phyloP scores from a whole-genome alignment of 1,140 invertebrate species.

The Drosophila parvula region DNA sequence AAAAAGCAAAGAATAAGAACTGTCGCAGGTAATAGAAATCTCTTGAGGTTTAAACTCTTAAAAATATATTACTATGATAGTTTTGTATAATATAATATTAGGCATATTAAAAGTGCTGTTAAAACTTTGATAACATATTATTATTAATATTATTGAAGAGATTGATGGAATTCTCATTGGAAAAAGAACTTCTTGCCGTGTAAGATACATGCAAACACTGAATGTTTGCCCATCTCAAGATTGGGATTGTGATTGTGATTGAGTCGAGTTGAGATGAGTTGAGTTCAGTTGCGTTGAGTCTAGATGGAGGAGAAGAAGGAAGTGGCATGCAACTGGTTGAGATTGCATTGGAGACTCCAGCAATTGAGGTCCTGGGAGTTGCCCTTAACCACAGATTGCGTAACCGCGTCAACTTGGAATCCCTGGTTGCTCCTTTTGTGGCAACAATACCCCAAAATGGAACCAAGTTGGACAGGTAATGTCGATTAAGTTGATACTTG shows the following conservation, averaged over 20 bases:
- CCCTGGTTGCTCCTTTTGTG: constrained; percentile 11
- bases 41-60: no score
- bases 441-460: not conserved
- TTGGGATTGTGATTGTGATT: constrained; percentile 52
- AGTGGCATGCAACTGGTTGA: constrained; percentile 49
- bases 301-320: not conserved
- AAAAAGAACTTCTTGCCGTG: not conserved
- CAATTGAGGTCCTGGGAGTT: constrained; percentile 6
- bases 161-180: no score
- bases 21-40: no score
- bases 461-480: constrained; percentile 5
- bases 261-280: constrained; percentile 26
- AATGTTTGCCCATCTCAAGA: constrained; percentile 56
- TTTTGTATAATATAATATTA: no score
- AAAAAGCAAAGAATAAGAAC: no score
- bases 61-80: no score
- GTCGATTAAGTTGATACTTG: constrained; percentile 2
- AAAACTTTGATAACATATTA: no score
- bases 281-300: constrained; percentile 7
- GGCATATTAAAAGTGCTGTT: no score
- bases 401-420: constrained; percentile 1
- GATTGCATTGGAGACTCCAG: constrained; percentile 22
- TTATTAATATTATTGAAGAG: no score
- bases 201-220: constrained; percentile 1
- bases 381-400: constrained; percentile 2